These are phyloP conservation scores for Xenopus tropicalis DNA, from an alignment of 2,113 vertebrate species.

Conservation along the genomic window DNA sequence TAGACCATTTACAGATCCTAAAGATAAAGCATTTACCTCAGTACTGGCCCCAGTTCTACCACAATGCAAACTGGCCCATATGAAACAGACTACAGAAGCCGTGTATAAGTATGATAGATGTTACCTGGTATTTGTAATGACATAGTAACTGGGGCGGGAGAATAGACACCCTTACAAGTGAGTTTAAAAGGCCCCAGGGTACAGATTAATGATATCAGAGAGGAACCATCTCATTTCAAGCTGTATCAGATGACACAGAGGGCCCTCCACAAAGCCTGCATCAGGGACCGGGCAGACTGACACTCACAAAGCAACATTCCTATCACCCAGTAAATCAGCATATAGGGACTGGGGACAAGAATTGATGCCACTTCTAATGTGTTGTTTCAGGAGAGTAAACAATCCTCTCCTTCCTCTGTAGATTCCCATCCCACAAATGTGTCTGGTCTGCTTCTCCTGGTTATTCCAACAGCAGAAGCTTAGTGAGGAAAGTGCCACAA, in stretches of 20 bases:
- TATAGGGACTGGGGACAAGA: conserved; percentile 11
- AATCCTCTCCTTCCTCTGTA: conserved; percentile 26
- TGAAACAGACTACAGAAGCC: no score
- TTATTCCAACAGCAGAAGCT: conserved; percentile 67
- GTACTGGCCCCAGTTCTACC: no score
- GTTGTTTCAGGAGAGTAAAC: conserved; percentile 29
- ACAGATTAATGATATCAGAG: conserved; percentile 7
- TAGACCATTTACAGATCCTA: no score
- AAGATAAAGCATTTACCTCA: no score
- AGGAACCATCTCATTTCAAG: conserved; percentile 23
- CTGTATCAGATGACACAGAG: conserved; percentile 24
- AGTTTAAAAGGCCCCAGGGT: conserved; percentile 10
- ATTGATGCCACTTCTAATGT: conserved; percentile 27
- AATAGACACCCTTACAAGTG: neutral
- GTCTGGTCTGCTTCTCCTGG: conserved; percentile 57
- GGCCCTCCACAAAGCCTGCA: conserved; percentile 4
- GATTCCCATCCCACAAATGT: conserved; percentile 14
- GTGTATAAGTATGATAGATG: no score
- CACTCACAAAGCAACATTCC: conserved; percentile 23
- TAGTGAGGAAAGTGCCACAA: conserved; percentile 67
- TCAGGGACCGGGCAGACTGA: conserved; percentile 14
- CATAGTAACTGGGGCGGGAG: neutral
- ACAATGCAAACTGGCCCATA: no score
- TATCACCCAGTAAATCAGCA: conserved; percentile 32
- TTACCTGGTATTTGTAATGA: neutral